Evolutionary conservation across 2,797 vertebrate genomes (phyloP), one percentile per base, ranked within the genome.

Genomic region (Semotilus atromaculatus): DNA sequence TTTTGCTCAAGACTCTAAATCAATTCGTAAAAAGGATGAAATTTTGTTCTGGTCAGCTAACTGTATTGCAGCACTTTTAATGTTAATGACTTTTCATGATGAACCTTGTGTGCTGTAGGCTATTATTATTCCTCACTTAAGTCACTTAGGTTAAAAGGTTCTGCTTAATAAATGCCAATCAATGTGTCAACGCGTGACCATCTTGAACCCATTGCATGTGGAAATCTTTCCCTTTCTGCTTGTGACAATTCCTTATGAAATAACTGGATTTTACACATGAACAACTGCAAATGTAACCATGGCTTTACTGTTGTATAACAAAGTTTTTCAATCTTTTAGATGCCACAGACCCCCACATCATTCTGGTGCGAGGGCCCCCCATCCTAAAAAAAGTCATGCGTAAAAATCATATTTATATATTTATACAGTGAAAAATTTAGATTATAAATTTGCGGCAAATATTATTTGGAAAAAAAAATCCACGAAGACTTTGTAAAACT

Each of bases 1-100:
- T 48, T 51, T 74, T 51, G 70, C 82, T 19, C 34, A 77, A 77
- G 8, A 40, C 36, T 29, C 16, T 77, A 40, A 77, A 60, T 26
- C 14, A 5, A 36, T 5, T 26, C 16, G n/a, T 60, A 40, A 77
- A 75, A 77, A 55, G 6, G 8, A 77, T 11, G 7, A 19, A n/a
- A 29, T 29, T 60, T 43, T 45, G 40, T 71, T 43, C 23, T 26
- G 36, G 68, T 40, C 10, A n/a, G 21, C 10, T 71, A 34, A 75
- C 7, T 36, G 2, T 19, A 43, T 62, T 77, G 36, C 5, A 14
- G 26, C 5, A 64, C 18, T 21, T 60, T 14, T 4, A 64, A 64
- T 31, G 5, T 31, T 62, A 31, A 14, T 14, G 76, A 64, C 38
- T 31, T 64, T 26, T 34, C 11, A 66, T 31, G 1, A 48, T 8